Evolutionary conservation across 2,113 vertebrate genomes (phyloP).

Genomic region (Lynx canadensis): DNA sequence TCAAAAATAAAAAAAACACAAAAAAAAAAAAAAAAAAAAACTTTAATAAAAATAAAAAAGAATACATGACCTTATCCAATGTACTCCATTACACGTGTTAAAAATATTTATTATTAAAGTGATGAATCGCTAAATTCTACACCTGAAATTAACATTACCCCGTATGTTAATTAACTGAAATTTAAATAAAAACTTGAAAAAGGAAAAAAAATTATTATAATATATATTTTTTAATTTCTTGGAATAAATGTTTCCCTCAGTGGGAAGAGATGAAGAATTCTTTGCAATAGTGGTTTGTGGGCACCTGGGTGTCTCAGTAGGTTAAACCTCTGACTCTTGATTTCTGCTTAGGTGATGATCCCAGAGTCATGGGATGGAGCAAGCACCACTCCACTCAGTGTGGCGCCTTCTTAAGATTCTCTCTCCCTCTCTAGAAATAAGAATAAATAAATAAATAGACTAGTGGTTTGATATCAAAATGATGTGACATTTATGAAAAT

Average conservation of each 20-base stretch:
- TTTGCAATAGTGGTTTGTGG: not conserved
- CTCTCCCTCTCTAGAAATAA: too few species aligned
- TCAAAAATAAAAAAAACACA: too few species aligned
- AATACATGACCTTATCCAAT: not conserved
- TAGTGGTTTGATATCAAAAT: slow-evolving; percentile 21
- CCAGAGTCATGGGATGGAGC: too few species aligned
- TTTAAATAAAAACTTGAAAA: not conserved
- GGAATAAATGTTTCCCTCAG: not conserved
- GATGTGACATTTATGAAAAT: not conserved
- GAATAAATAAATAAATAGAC: not conserved
- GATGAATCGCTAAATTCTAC: not conserved
- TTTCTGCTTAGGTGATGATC: too few species aligned
- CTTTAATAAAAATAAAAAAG: not conserved
- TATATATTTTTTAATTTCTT: not conserved
- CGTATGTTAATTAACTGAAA: not conserved
- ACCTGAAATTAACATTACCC: not conserved
- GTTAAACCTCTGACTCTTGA: too few species aligned
- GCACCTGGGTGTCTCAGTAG: too few species aligned
- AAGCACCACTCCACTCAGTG: too few species aligned
- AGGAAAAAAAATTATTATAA: not conserved
- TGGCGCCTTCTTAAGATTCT: too few species aligned
- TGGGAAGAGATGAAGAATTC: not conserved
- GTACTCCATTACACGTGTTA: not conserved
- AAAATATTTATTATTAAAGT: not conserved
- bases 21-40: not conserved